Evolutionary conservation across 2,797 vertebrate species (phyloP).

Genomic region (Microctenopoma steveboyesi): DNA sequence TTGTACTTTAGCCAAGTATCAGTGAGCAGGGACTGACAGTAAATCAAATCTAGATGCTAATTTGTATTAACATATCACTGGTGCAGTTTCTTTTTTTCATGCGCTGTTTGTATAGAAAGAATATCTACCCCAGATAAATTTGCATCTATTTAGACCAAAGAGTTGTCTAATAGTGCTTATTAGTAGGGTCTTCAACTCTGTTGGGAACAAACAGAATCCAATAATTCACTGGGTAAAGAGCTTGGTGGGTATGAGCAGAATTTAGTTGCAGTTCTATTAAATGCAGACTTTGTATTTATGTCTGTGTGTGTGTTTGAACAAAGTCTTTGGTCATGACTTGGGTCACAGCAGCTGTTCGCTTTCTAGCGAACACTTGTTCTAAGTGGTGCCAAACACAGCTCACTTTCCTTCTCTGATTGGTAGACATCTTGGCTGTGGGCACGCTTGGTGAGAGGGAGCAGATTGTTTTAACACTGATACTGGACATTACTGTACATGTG

Average conservation of each 20-base stretch:
- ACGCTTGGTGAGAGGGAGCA: constrained; percentile 25
- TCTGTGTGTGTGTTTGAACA: constrained; percentile 29
- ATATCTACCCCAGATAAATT: neutral
- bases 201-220: neutral
- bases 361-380: constrained; percentile 50
- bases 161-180: neutral
- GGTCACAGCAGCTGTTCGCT: constrained; percentile 65
- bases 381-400: constrained; percentile 49
- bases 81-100: neutral
- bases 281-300: constrained; percentile 6
- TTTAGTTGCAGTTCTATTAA: constrained; percentile 15
- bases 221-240: constrained; percentile 1
- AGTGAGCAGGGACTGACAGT: constrained; percentile 21
- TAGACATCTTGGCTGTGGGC: constrained; percentile 49
- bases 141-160: neutral
- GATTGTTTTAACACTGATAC: constrained; percentile 33
- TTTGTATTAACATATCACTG: constrained; percentile 1
- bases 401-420: constrained; percentile 56
- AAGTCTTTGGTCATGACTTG: constrained; percentile 57
- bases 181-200: constrained; percentile 1
- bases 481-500: constrained; percentile 22
- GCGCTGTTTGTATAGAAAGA: neutral
- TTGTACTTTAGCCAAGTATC: constrained; percentile 34
- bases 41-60: constrained; percentile 18
- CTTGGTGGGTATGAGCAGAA: constrained; percentile 15